phyloP scores from a whole-genome alignment of 2,113 vertebrate genomes.

The Dinomys branickii region DNA sequence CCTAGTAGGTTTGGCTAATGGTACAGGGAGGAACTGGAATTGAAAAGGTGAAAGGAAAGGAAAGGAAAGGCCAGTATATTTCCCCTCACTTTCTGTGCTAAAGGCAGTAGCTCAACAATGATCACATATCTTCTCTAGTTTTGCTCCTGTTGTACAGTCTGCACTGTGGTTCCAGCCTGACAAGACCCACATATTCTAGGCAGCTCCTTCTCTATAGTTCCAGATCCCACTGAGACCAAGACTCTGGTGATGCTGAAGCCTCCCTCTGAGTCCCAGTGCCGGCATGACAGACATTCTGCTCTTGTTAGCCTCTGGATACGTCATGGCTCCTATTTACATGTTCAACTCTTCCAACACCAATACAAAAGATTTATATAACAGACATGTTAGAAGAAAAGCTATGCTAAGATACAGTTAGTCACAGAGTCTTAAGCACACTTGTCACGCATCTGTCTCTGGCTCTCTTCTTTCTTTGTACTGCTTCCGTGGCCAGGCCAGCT shows the following conservation, averaged over 20 bases:
- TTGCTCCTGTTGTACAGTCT: neutral
- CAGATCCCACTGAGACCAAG: neutral
- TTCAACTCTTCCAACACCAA: neutral
- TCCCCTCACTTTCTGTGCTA: neutral
- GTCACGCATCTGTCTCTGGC: neutral
- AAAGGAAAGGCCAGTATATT: neutral
- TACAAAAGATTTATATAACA: neutral
- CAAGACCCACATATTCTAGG: neutral
- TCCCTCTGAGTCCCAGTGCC: neutral
- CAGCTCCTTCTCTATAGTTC: neutral
- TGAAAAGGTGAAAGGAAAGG: neutral
- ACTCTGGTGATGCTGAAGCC: neutral
- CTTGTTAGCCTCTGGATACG: neutral
- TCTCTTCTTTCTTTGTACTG: neutral
- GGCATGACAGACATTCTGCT: neutral
- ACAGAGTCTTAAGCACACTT: neutral
- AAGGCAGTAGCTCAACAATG: neutral
- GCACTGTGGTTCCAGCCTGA: neutral
- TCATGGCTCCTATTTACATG: neutral
- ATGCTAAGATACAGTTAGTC: neutral
- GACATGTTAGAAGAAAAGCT: neutral
- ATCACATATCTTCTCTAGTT: neutral
- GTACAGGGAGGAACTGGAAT: fast-evolving
- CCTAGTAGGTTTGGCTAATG: neutral
- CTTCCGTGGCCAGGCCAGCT: neutral